Percentiles rank a stretch among this genome's conserved stretches.
Evolutionary conservation across 2,888 invertebrate genomes (phyloP).

Genomic region (Perithous albicinctus): DNA sequence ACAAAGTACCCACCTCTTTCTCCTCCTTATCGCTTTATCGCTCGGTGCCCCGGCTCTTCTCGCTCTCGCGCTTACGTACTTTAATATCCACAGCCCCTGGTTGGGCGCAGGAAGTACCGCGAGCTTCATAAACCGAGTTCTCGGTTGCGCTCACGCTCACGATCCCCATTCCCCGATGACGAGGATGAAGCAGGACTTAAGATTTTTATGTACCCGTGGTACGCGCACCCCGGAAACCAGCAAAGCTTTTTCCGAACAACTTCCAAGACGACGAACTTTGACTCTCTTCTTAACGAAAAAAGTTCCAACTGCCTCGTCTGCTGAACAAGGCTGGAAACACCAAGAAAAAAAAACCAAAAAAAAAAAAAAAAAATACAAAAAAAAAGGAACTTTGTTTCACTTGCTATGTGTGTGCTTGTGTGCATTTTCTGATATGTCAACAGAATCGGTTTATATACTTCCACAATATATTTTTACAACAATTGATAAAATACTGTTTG

Average conservation of each 20-base stretch:
- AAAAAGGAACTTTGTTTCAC: slow-evolving; percentile 8
- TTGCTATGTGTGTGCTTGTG: neutral
- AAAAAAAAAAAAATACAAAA: slow-evolving; percentile 15
- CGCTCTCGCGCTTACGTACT: slow-evolving; percentile 40
- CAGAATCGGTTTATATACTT: neutral
- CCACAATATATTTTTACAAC: neutral
- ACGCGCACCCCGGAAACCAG: slow-evolving; percentile 22
- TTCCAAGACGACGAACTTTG: slow-evolving; percentile 37
- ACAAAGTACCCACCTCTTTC: slow-evolving; percentile 55
- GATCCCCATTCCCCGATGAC: slow-evolving; percentile 10
- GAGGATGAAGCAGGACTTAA: slow-evolving; percentile 27
- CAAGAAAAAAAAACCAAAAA: slow-evolving; percentile 13
- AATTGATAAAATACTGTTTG: neutral
- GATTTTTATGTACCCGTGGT: slow-evolving; percentile 41
- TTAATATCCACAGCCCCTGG: slow-evolving; percentile 54
- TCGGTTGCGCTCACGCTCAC: slow-evolving; percentile 12
- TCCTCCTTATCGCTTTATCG: slow-evolving; percentile 56
- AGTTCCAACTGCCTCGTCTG: slow-evolving; percentile 13
- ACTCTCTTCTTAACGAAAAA: slow-evolving; percentile 35
- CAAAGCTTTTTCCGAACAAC: slow-evolving; percentile 27
- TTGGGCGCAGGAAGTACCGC: slow-evolving; percentile 49
- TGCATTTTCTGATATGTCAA: slow-evolving; percentile 4
- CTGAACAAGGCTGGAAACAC: slow-evolving; percentile 30
- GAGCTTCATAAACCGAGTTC: slow-evolving; percentile 46
- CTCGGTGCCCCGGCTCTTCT: slow-evolving; percentile 29